phyloP scores from a whole-genome alignment of 2,888 invertebrate genomes.

The Drosophila quasianomalipes region DNA sequence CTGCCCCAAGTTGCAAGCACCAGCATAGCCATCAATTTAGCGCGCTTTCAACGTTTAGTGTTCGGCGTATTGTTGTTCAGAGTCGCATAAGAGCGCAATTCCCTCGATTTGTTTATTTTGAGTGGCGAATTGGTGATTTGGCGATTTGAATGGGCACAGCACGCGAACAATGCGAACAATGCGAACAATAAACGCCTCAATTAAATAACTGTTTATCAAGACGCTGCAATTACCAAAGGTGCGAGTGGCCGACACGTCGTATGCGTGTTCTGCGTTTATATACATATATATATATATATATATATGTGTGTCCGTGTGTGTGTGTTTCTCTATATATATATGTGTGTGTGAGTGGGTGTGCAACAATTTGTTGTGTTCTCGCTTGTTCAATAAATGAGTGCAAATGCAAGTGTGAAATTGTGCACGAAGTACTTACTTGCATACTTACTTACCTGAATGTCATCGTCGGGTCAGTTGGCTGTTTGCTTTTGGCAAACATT shows the following conservation, averaged over 20 bases:
- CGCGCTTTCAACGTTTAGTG: slow-evolving; percentile 25
- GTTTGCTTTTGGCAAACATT: slow-evolving; percentile 11
- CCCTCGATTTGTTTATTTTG: slow-evolving; percentile 40
- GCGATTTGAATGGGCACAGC: slow-evolving; percentile 46
- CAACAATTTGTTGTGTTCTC: slow-evolving; percentile 21
- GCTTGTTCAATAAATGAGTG: slow-evolving; percentile 28
- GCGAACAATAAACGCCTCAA: slow-evolving; percentile 53
- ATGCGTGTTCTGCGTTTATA: slow-evolving; percentile 18
- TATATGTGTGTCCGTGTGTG: not conserved
- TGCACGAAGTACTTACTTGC: slow-evolving; percentile 32
- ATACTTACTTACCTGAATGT: slow-evolving; percentile 12
- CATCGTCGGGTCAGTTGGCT: slow-evolving; percentile 28
- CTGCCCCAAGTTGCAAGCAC: not conserved
- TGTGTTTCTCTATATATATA: not conserved
- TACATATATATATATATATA: not conserved
- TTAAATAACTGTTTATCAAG: slow-evolving; percentile 59
- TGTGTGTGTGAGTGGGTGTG: not conserved
- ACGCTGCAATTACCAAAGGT: slow-evolving; percentile 31
- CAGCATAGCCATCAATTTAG: slow-evolving; percentile 29
- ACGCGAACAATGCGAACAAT: slow-evolving; percentile 58
- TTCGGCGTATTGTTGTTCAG: slow-evolving; percentile 1
- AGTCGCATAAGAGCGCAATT: slow-evolving; percentile 48
- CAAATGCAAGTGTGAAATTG: slow-evolving; percentile 51
- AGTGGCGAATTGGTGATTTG: slow-evolving; percentile 24
- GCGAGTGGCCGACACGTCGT: slow-evolving; percentile 21